A percentile compares a stretch with the other conserved stretches of the same genome.
Conservation (phyloP, 2,113 vertebrate species). For the Triplophysa rosa region DNA sequence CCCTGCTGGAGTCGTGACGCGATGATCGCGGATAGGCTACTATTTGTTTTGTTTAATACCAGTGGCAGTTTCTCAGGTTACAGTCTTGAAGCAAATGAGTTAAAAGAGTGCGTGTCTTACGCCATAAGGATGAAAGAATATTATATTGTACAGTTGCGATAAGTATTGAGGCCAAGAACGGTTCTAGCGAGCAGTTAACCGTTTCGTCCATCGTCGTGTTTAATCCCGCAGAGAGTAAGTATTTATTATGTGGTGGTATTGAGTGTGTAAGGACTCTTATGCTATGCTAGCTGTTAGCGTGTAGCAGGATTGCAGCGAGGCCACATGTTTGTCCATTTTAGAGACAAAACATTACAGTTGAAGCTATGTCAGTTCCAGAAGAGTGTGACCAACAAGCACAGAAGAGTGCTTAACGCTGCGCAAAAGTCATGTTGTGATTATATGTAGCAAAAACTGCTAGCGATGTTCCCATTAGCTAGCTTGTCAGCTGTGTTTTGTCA, state of each 20-base stretch:
- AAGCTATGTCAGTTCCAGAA: background rate
- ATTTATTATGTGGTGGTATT: background rate
- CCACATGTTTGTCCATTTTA: conserved; percentile 14
- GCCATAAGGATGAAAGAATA: background rate
- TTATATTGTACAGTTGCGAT: background rate
- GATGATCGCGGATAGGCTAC: conserved; percentile 36
- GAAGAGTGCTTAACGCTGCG: background rate
- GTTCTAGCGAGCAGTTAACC: background rate
- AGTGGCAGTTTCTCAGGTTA: conserved; percentile 43
- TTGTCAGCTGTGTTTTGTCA: background rate
- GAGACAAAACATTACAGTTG: background rate
- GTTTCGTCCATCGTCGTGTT: background rate
- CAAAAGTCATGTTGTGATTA: background rate
- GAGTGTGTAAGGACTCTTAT: background rate
- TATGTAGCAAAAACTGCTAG: background rate
- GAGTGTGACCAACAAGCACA: background rate
- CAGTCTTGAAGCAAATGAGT: conserved; percentile 22
- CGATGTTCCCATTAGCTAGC: background rate
- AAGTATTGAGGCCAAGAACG: background rate
- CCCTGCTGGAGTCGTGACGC: background rate
- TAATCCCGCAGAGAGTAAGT: conserved; percentile 25
- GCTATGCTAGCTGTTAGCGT: conserved; percentile 20
- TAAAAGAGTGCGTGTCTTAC: background rate
- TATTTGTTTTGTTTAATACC: background rate
- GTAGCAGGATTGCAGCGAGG: conserved; percentile 18